Evolutionary conservation across 1,140 invertebrate genomes (phyloP).

Genomic region (Aphelinus atriplicis): DNA sequence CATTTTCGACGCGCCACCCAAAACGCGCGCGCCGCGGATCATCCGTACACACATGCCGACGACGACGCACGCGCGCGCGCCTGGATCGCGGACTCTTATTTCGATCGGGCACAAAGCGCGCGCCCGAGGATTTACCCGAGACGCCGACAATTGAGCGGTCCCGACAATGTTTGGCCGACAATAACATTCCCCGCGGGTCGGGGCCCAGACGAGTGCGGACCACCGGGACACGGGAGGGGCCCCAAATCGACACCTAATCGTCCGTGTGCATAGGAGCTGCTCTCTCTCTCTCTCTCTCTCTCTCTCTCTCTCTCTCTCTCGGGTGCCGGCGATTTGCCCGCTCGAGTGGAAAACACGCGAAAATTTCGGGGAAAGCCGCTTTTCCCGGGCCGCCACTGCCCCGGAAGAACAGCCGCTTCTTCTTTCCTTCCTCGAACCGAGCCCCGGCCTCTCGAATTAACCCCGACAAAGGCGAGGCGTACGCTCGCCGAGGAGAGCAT

Average conservation of each 20-base stretch:
- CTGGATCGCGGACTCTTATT: constrained; percentile 1
- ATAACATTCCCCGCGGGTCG: no score
- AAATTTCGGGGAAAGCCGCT: constrained; percentile 28
- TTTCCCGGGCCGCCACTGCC: neutral
- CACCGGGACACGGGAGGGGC: neutral
- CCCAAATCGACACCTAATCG: constrained; percentile 36
- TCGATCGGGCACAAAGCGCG: neutral
- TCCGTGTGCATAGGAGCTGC: neutral
- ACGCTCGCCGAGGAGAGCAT: neutral
- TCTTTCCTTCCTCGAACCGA: constrained; percentile 9
- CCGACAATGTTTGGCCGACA: no score
- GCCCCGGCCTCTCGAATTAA: constrained; percentile 6
- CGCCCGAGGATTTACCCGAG: neutral
- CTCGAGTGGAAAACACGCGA: constrained; percentile 23
- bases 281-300: constrained; percentile 10
- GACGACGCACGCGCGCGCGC: no score
- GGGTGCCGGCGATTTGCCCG: constrained; percentile 11
- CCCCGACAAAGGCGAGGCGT: constrained; percentile 13
- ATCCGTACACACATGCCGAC: no score
- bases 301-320: neutral
- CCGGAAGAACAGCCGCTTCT: neutral
- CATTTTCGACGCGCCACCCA: no score
- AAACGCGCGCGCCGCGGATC: no score
- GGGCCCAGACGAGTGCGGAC: neutral
- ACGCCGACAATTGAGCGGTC: neutral